Evolutionary conservation across 2,797 vertebrate species (phyloP).

Genomic region (Megaceryle alcyon): DNA sequence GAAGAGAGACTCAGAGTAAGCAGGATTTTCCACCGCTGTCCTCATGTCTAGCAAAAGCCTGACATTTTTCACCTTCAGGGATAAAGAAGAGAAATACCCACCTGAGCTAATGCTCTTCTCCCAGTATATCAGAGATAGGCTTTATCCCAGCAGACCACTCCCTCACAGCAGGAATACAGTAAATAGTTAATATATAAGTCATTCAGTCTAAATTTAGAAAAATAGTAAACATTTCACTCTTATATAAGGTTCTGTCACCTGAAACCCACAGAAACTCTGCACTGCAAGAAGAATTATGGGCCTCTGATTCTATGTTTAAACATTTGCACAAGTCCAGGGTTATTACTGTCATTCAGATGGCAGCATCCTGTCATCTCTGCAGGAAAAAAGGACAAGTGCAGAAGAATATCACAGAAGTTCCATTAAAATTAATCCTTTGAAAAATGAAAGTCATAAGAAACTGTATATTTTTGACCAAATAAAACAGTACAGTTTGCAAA

Average conservation of each 20-base stretch:
- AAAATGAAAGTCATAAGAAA: background rate
- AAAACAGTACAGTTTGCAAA: background rate
- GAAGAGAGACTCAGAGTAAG: background rate
- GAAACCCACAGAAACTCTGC: background rate
- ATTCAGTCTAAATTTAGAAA: background rate
- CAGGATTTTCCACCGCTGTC: background rate
- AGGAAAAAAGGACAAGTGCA: background rate
- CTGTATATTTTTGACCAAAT: background rate
- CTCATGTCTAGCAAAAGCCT: background rate
- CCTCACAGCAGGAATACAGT: background rate
- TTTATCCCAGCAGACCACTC: background rate
- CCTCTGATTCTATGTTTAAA: background rate
- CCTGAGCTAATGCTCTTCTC: background rate
- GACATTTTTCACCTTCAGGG: background rate
- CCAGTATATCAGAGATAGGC: background rate
- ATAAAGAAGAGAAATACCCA: background rate
- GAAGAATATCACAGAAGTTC: background rate
- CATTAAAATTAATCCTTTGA: slow-evolving; percentile 6
- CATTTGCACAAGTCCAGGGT: background rate
- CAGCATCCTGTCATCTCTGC: background rate
- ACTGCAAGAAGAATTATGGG: background rate
- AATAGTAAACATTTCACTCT: background rate
- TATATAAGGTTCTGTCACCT: background rate
- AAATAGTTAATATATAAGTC: background rate
- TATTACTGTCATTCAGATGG: background rate